phyloP scores from a whole-genome alignment of 2,797 vertebrate species.

The Philypnodon macrostomus region DNA sequence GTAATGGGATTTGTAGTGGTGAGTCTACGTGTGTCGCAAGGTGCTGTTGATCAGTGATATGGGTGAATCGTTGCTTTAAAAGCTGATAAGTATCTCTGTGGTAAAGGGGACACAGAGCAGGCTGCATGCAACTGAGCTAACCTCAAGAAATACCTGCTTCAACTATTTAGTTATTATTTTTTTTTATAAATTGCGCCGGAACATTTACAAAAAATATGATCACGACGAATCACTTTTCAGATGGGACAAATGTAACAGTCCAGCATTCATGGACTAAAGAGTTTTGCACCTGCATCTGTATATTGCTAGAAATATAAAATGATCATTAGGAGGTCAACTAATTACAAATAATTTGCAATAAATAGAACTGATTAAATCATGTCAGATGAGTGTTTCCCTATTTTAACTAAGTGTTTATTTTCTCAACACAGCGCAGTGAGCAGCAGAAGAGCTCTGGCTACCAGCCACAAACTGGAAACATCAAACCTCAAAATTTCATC shows the following conservation, averaged over 20 bases:
- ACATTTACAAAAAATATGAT: no score
- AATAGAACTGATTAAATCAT: slow-evolving; percentile 40
- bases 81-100: slow-evolving; percentile 76
- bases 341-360: slow-evolving; percentile 47
- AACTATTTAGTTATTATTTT: slow-evolving; percentile 23
- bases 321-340: background rate
- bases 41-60: slow-evolving; percentile 77
- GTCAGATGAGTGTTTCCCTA: slow-evolving; percentile 46
- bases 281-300: background rate
- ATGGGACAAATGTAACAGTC: slow-evolving; percentile 28
- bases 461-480: slow-evolving; percentile 65
- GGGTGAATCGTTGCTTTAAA: slow-evolving; percentile 67
- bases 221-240: slow-evolving; percentile 4
- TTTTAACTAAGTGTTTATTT: slow-evolving; percentile 59
- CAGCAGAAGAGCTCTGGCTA: slow-evolving; percentile 43
- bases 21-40: slow-evolving; percentile 67
- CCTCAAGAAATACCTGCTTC: slow-evolving; percentile 58
- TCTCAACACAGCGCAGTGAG: slow-evolving; percentile 36
- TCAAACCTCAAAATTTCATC: slow-evolving; percentile 56
- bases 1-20: slow-evolving; percentile 78
- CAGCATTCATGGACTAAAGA: no score
- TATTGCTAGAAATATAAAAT: background rate
- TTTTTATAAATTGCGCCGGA: no score
- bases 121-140: slow-evolving; percentile 48
- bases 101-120: slow-evolving; percentile 57